Evolutionary conservation across 2,888 invertebrate species (phyloP).

Genomic region (Sussaba pulchella): DNA sequence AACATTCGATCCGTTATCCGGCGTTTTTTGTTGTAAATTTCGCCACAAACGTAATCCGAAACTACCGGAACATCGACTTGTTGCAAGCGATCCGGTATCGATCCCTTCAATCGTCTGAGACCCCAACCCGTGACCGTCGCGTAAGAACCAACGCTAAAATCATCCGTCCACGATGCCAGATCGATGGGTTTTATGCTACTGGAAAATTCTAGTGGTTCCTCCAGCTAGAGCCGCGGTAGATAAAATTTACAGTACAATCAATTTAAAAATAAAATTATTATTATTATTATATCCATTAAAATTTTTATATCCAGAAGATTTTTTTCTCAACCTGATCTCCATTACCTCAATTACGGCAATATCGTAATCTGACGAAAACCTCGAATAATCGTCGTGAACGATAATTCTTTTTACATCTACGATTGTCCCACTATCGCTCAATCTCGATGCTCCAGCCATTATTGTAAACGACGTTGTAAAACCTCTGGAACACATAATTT

Average conservation of each 20-base stretch:
- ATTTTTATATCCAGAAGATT: too few relatives aligned
- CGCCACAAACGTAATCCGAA: constrained; percentile 72
- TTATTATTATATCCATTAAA: too few relatives aligned
- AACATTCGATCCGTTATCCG: constrained; percentile 86
- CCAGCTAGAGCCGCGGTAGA: constrained; percentile 67
- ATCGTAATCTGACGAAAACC: constrained; percentile 76
- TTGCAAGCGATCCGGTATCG: constrained; percentile 73
- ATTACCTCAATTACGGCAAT: constrained; percentile 77
- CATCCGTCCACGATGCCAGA: constrained; percentile 72
- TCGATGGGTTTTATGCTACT: constrained; percentile 71
- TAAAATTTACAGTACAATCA: too few relatives aligned
- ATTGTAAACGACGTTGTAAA: constrained; percentile 65
- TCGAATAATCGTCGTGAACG: constrained; percentile 75
- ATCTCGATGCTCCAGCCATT: constrained; percentile 70
- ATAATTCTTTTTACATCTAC: constrained; percentile 69
- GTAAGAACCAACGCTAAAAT: constrained; percentile 71
- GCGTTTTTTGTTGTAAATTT: constrained; percentile 73
- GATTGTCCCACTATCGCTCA: constrained; percentile 68
- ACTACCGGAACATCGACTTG: constrained; percentile 78
- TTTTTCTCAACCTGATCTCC: too few relatives aligned
- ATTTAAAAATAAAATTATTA: too few relatives aligned
- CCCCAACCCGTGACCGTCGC: constrained; percentile 82
- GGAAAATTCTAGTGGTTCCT: constrained; percentile 70
- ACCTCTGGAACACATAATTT: constrained; percentile 44
- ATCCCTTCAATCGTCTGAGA: constrained; percentile 70